Evolutionary conservation across 2,113 vertebrate genomes (phyloP).

Genomic region (Dryoscopus gambensis): DNA sequence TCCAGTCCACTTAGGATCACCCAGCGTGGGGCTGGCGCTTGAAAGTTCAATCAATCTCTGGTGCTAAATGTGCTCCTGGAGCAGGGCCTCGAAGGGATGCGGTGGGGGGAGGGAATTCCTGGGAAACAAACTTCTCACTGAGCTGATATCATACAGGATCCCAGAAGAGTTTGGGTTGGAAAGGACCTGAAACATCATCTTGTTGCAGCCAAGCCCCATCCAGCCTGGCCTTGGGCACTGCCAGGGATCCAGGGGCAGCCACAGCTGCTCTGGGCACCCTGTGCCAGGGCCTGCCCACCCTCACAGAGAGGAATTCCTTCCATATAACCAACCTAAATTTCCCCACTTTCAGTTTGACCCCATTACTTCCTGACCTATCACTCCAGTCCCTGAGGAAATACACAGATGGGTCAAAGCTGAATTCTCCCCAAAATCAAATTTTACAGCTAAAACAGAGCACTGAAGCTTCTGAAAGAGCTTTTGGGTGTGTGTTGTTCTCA

Average conservation of each 20-base stretch:
- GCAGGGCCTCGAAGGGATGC: rapidly evolving
- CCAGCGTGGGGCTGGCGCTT: not conserved
- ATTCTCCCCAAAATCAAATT: not conserved
- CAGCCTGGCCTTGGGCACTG: rapidly evolving
- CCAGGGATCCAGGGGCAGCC: not conserved
- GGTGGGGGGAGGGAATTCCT: not conserved
- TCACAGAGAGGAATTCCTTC: not conserved
- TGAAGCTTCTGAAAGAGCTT: not conserved
- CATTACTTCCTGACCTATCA: not conserved
- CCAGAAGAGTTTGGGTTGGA: not conserved
- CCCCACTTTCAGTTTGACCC: not conserved
- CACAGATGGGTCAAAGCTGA: not conserved
- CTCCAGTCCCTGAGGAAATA: not conserved
- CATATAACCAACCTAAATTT: not conserved
- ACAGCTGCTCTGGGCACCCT: not conserved
- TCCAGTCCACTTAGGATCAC: conserved; percentile 2
- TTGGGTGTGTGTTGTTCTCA: not conserved
- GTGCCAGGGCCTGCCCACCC: not conserved
- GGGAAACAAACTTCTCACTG: rapidly evolving
- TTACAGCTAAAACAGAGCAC: not conserved
- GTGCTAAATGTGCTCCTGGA: not conserved
- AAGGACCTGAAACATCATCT: too few species aligned
- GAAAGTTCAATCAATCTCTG: not conserved
- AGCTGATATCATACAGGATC: rapidly evolving
- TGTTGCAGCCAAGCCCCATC: rapidly evolving